Evolutionary conservation across 2,888 invertebrate species (phyloP).

Genomic region (Agonum fuliginosum): DNA sequence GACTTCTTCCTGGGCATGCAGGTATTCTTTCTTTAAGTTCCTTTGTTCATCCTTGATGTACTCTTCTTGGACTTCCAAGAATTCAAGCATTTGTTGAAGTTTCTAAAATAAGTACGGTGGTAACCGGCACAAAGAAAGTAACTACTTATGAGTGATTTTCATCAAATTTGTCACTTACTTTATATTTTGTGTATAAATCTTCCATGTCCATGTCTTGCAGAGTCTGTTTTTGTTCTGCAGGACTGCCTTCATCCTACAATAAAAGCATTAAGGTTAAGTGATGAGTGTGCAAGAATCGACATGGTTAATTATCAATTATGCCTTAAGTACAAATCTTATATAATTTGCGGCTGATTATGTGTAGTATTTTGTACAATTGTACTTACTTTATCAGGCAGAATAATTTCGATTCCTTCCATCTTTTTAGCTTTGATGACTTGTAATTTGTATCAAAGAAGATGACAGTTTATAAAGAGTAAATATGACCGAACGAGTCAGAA

Average conservation of each 20-base stretch:
- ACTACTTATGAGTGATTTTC: neutral
- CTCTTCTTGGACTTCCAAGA: conserved; percentile 98
- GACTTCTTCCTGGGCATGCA: conserved; percentile 98
- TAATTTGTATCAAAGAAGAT: conserved; percentile 60
- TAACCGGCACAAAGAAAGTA: neutral
- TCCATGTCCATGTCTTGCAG: conserved; percentile 91
- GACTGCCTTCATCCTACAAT: conserved; percentile 80
- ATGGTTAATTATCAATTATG: neutral
- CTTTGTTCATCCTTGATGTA: conserved; percentile 99
- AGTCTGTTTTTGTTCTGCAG: conserved; percentile 81
- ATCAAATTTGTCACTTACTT: conserved; percentile 70
- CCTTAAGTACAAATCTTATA: neutral
- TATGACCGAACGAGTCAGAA: conserved; percentile 21
- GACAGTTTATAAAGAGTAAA: conserved; percentile 40
- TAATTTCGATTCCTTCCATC: conserved; percentile 90
- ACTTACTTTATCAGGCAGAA: conserved; percentile 86
- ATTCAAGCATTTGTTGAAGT: conserved; percentile 96
- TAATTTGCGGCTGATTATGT: neutral
- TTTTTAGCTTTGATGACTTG: conserved; percentile 65
- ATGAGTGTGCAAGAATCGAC: conserved; percentile 37
- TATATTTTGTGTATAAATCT: conserved; percentile 96
- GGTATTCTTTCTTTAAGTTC: conserved; percentile 98
- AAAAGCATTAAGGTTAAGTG: conserved; percentile 41
- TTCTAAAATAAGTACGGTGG: conserved; percentile 78
- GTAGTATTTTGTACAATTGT: conserved; percentile 55